These are phyloP conservation scores for Chrysomela aeneicollis DNA, from an alignment of 2,888 invertebrate species.

Conservation along the genomic window DNA sequence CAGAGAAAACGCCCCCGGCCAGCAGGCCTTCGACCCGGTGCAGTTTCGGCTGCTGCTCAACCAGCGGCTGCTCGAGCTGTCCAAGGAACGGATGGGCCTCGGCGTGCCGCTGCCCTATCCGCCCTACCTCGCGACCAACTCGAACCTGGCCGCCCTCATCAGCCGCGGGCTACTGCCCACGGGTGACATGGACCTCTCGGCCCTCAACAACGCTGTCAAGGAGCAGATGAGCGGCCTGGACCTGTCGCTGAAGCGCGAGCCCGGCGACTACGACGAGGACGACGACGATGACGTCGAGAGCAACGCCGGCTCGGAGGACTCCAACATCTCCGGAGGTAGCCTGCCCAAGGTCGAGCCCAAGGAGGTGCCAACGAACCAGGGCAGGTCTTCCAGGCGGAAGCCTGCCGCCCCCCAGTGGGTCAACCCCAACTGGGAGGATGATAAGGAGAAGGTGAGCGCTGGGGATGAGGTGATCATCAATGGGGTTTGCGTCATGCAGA, in stretches of 20 bases:
- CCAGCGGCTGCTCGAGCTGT: conserved; percentile 87
- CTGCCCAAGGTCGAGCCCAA: conserved; percentile 68
- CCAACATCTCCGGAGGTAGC: conserved; percentile 62
- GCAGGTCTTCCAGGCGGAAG: conserved; percentile 80
- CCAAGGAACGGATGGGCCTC: conserved; percentile 83
- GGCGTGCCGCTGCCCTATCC: conserved; percentile 80
- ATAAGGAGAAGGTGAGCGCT: conserved; percentile 66
- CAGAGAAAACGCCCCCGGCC: conserved; percentile 73
- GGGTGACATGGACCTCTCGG: conserved; percentile 66
- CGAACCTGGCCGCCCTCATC: conserved; percentile 79
- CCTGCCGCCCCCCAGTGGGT: conserved; percentile 98
- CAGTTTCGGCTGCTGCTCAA: conserved; percentile 89
- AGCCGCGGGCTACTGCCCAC: conserved; percentile 72
- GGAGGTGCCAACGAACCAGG: conserved; percentile 54
- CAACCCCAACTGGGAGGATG: conserved; percentile 90
- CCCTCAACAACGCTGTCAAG: conserved; percentile 64
- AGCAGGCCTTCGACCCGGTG: conserved; percentile 85
- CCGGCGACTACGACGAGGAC: conserved; percentile 76
- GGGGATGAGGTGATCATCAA: conserved; percentile 88
- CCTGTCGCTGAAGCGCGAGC: conserved; percentile 83
- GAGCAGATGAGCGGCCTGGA: conserved; percentile 88
- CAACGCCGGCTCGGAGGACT: conserved; percentile 77
- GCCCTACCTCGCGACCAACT: conserved; percentile 80
- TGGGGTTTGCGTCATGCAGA: conserved; percentile 91
- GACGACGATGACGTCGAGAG: conserved; percentile 82